A percentile compares a stretch with the other conserved stretches of the same genome.
phyloP scores from a whole-genome alignment of 2,888 invertebrate species.

The Melinaea menophilus region DNA sequence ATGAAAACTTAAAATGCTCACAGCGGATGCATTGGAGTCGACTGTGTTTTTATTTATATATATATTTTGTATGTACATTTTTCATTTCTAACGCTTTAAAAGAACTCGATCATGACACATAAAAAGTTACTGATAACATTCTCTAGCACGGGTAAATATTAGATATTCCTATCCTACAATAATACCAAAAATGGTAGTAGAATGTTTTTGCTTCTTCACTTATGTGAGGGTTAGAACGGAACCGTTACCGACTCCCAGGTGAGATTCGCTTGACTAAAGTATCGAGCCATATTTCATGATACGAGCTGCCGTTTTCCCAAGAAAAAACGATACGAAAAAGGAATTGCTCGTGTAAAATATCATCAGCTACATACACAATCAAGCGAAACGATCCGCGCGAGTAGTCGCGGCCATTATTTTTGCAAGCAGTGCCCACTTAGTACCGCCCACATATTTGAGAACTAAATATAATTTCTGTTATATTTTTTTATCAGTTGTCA shows the following conservation, averaged over 20 bases:
- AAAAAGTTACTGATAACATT: not conserved
- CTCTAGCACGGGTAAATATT: conserved; percentile 1
- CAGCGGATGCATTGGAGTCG: conserved; percentile 53
- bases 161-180: conserved; percentile 16
- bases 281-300: conserved; percentile 34
- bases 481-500: conserved; percentile 25
- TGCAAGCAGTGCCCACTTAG: conserved; percentile 34
- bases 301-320: conserved; percentile 31
- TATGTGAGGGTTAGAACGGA: conserved; percentile 23
- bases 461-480: conserved; percentile 18
- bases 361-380: conserved; percentile 51
- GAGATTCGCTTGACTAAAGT: conserved; percentile 37
- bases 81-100: not conserved
- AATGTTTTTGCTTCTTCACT: conserved; percentile 18
- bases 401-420: conserved; percentile 53
- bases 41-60: conserved; percentile 6
- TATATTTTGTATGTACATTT: not conserved
- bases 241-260: conserved; percentile 33
- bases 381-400: conserved; percentile 65
- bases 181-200: conserved; percentile 14
- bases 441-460: conserved; percentile 21
- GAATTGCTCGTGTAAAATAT: conserved; percentile 40
- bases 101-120: not conserved
- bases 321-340: conserved; percentile 40
- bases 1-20: conserved; percentile 53